Evolutionary conservation across 2,113 vertebrate genomes (phyloP).

Genomic region (Anthoscopus minutus): DNA sequence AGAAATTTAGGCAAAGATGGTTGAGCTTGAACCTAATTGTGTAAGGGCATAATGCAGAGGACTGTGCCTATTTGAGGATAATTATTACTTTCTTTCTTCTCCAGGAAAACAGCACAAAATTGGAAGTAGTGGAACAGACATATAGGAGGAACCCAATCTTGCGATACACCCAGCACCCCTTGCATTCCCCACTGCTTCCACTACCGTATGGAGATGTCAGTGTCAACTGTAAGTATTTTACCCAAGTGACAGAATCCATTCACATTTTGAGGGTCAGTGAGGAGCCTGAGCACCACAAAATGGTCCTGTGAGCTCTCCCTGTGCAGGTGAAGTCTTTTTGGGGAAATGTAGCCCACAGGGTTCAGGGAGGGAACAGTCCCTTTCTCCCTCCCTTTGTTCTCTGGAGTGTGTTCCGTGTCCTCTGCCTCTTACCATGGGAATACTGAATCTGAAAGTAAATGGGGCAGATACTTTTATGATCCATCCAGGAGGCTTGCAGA

Average conservation of each 20-base stretch:
- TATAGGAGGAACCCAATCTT: constrained; percentile 89
- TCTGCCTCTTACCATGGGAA: background rate
- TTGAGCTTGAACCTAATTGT: background rate
- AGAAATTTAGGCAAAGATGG: background rate
- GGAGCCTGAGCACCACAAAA: background rate
- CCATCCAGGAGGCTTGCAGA: background rate
- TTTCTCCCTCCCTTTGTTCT: background rate
- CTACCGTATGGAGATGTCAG: constrained; percentile 86
- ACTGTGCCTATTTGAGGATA: background rate
- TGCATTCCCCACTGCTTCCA: constrained; percentile 87
- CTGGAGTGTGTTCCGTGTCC: background rate
- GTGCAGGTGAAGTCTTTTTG: background rate
- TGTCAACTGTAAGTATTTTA: constrained; percentile 72
- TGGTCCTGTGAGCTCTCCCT: background rate
- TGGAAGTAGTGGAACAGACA: constrained; percentile 87
- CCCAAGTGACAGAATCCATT: background rate
- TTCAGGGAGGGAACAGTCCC: background rate
- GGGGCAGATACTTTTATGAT: background rate
- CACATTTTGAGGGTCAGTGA: background rate
- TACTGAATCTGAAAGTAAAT: background rate
- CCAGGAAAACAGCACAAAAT: constrained; percentile 86
- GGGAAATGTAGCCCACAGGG: background rate
- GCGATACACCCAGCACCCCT: constrained; percentile 88
- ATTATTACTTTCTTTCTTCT: background rate
- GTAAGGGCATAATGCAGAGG: background rate